Evolutionary conservation across 2,888 invertebrate species (phyloP).

Genomic region (Phyllotreta striolata): DNA sequence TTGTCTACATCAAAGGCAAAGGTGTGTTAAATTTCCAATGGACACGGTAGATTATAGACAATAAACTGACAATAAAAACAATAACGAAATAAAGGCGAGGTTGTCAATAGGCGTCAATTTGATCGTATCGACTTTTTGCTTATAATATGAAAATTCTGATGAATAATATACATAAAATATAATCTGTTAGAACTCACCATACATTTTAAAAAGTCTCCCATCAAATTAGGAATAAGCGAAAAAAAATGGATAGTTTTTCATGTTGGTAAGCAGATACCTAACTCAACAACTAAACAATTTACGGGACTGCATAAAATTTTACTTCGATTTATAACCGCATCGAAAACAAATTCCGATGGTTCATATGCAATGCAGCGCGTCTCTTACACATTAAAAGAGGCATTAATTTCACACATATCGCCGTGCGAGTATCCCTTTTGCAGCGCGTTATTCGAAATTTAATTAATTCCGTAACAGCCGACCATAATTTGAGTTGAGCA

Average conservation of each 20-base stretch:
- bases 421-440: constrained; percentile 20
- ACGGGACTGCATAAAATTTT: too few relatives aligned
- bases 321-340: too few relatives aligned
- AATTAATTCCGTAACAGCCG: constrained; percentile 31
- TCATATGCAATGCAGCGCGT: neutral
- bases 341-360: too few relatives aligned
- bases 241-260: too few relatives aligned
- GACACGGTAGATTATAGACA: constrained; percentile 24
- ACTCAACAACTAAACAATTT: too few relatives aligned
- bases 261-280: too few relatives aligned
- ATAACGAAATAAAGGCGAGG: constrained; percentile 21
- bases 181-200: too few relatives aligned
- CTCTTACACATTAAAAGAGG: constrained; percentile 15
- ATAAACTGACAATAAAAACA: constrained; percentile 16
- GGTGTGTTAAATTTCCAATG: constrained; percentile 23
- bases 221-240: too few relatives aligned
- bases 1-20: constrained; percentile 22
- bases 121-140: constrained; percentile 16
- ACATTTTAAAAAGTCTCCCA: too few relatives aligned
- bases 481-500: constrained; percentile 35
- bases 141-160: constrained; percentile 13
- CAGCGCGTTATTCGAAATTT: constrained; percentile 31
- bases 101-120: constrained; percentile 25
- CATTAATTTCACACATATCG: constrained; percentile 26
- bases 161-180: constrained; percentile 9